These are phyloP conservation scores for Oryzias curvinotus DNA, from an alignment of 2,113 vertebrate species.

Conservation along the genomic window DNA sequence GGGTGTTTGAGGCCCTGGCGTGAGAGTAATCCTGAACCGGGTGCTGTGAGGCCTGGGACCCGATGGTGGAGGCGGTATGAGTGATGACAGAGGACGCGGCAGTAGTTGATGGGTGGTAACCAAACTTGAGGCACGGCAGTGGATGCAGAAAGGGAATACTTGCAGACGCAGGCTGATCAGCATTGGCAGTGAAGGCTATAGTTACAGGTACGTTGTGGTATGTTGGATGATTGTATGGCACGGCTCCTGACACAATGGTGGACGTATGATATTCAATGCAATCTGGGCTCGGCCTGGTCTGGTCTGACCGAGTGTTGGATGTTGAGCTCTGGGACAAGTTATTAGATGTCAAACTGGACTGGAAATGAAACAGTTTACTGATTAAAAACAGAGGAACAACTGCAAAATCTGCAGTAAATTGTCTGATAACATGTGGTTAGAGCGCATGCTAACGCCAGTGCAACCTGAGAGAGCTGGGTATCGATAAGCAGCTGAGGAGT, in stretches of 20 bases:
- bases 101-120: slow-evolving; percentile 47
- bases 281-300: slow-evolving; percentile 47
- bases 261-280: slow-evolving; percentile 56
- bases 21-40: slow-evolving; percentile 60
- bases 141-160: slow-evolving; percentile 64
- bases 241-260: slow-evolving; percentile 44
- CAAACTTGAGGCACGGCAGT: slow-evolving; percentile 65
- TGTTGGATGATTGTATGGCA: slow-evolving; percentile 33
- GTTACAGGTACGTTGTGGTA: slow-evolving; percentile 51
- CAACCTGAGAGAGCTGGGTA: slow-evolving; percentile 72
- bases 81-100: slow-evolving; percentile 76
- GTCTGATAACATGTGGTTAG: not conserved
- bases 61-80: slow-evolving; percentile 68
- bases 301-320: slow-evolving; percentile 41
- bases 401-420: not conserved
- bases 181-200: slow-evolving; percentile 30
- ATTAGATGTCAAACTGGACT: slow-evolving; percentile 64
- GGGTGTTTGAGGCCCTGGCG: slow-evolving; percentile 44
- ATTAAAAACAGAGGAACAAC: not conserved
- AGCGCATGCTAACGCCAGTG: not conserved
- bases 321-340: slow-evolving; percentile 58
- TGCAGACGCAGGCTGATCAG: slow-evolving; percentile 44
- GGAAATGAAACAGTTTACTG: slow-evolving; percentile 18
- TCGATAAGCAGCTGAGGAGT: slow-evolving; percentile 58
- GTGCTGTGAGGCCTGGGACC: slow-evolving; percentile 31